These are phyloP conservation scores for Papilio gigon DNA, from an alignment of 2,888 invertebrate species.

Conservation along the genomic window DNA sequence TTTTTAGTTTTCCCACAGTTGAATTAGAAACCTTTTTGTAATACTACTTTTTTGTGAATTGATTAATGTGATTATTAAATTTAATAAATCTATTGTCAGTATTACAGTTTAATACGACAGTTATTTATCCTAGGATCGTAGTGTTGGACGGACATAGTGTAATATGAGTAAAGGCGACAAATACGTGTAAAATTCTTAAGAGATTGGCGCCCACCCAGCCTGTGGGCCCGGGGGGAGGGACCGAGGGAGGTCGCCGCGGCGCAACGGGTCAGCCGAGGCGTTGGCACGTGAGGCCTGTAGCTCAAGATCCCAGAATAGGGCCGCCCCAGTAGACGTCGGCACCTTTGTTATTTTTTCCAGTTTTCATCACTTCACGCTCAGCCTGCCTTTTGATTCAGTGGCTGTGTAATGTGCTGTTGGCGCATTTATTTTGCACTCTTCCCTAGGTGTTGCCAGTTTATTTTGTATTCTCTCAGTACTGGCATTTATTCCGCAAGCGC, in stretches of 20 bases:
- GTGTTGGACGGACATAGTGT: not conserved
- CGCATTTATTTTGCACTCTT: slow-evolving; percentile 80
- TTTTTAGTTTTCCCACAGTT: too few species aligned
- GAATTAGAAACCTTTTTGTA: too few species aligned
- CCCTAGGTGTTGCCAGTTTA: slow-evolving; percentile 68
- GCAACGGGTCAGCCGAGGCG: slow-evolving; percentile 34
- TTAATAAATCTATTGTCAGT: too few species aligned
- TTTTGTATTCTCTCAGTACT: slow-evolving; percentile 74
- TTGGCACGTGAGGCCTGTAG: slow-evolving; percentile 40
- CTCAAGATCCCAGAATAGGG: slow-evolving; percentile 73
- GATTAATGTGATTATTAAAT: too few species aligned
- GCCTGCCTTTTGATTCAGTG: slow-evolving; percentile 81
- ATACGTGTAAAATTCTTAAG: slow-evolving; percentile 27
- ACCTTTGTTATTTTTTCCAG: slow-evolving; percentile 77
- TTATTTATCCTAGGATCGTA: not conserved
- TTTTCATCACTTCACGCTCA: slow-evolving; percentile 80
- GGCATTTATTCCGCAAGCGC: slow-evolving; percentile 71
- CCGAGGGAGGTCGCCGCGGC: slow-evolving; percentile 1
- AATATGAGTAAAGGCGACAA: slow-evolving; percentile 30
- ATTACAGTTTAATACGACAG: not conserved
- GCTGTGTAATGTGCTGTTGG: slow-evolving; percentile 79
- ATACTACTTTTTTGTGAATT: too few species aligned
- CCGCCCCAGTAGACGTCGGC: slow-evolving; percentile 56
- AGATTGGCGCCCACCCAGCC: slow-evolving; percentile 36
- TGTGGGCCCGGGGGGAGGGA: not conserved